Conservation (phyloP, 2,797 vertebrate genomes). For the Chaunax sp. region DNA sequence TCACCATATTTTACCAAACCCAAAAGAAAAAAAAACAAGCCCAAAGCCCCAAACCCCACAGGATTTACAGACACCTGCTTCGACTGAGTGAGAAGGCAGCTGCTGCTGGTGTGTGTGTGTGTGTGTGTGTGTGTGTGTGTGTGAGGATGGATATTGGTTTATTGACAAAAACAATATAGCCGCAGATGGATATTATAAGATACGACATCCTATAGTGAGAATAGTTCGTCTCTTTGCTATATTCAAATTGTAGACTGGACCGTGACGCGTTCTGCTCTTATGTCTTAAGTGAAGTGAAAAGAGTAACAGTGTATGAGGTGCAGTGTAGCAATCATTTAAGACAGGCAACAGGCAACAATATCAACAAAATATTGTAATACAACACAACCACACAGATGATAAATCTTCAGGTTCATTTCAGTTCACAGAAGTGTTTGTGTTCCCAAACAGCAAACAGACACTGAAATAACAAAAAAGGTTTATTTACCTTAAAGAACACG, state of each 20-base stretch:
- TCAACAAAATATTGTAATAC: conserved; percentile 13
- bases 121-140: conserved; percentile 44
- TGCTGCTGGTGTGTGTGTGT: conserved; percentile 54
- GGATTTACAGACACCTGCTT: conserved; percentile 83
- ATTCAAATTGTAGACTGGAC: not conserved
- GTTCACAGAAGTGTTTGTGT: conserved; percentile 3
- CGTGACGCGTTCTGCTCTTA: no score
- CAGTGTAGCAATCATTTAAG: no score
- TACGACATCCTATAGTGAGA: conserved; percentile 16
- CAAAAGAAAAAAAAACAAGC: conserved; percentile 39
- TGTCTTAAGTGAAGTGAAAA: no score
- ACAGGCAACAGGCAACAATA: conserved; percentile 20
- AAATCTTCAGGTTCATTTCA: conserved; percentile 10
- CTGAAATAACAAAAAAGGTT: not conserved
- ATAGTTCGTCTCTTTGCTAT: not conserved
- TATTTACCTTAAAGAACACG: no score
- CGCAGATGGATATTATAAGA: conserved; percentile 43
- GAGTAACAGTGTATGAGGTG: no score
- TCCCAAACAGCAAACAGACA: not conserved
- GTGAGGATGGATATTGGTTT: conserved; percentile 34
- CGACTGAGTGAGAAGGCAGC: conserved; percentile 74
- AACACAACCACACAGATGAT: not conserved
- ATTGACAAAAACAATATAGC: conserved; percentile 63
- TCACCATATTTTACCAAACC: conserved; percentile 69
- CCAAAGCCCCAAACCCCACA: conserved; percentile 72